Base-by-base conservation (phyloP, 2,797 vertebrate species). In the Crenuchus spilurus region DNA sequence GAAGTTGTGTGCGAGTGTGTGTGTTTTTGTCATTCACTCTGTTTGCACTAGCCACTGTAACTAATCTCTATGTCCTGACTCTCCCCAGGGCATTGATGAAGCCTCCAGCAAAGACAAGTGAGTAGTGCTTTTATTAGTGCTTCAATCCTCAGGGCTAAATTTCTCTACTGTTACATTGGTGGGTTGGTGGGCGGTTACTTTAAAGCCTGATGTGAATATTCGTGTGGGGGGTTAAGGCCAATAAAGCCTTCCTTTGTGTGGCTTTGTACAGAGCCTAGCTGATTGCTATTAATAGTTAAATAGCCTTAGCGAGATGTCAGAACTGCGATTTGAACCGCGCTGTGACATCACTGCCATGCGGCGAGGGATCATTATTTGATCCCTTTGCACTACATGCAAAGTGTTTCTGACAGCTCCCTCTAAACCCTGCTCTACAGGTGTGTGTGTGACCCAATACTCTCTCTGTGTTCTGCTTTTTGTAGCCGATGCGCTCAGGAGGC, bases 41-140 rank as follows among this genome's bases (percentile, higher is more conserved):
- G 66, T 78, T 77, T 75, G 69, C 66, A 61, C 71, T 66, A 46
- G 54, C 62, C 54, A 70, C 77, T 87, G 74, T 76, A 49, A 65
- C 81, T 85, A 86, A 89, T 86, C 79, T 84, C 77, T 84, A 6
- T 72, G 65, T 69, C 70, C 37, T 84, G 52, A 81, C 75, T 85
- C 80, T 83, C 84, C 80, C 77, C 87, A 99, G 97, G 97, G 97
- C 84, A 98, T 99, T 8, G 95, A 98, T 83, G 96, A 97, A 84
- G 93, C 95, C 33, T 92, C 92, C 90, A 97, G 94, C 90, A 98
- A 99, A 93, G 96, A 98, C 92, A 97, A 95, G 97, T 99, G 88
- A 97, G 97, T 94, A 77, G 77, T 60, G 70, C 57, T 82, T 82
- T 82, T 76, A 71, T 75, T 60, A 74, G 37, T 54, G 57, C 78